These are phyloP conservation scores for Enteromius unitaeniatus DNA, from an alignment of 2,797 vertebrate genomes.

Conservation along the genomic window DNA sequence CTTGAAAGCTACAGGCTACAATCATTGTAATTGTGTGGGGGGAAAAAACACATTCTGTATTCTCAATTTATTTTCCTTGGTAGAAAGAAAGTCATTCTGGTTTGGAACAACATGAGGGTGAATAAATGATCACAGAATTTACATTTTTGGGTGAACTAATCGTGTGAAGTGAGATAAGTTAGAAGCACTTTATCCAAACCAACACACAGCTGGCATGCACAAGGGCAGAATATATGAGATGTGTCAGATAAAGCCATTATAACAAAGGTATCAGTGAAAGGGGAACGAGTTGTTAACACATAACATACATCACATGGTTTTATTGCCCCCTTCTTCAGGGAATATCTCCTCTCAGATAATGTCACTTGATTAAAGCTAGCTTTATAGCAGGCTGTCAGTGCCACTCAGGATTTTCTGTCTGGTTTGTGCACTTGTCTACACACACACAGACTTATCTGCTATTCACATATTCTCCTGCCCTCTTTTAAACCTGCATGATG, in stretches of 20 bases:
- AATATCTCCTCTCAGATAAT: conserved; percentile 44
- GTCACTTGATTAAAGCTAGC: conserved; percentile 46
- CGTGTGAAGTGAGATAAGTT: conserved; percentile 6
- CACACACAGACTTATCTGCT: conserved; percentile 13
- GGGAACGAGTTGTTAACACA: conserved; percentile 21
- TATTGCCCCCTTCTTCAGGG: conserved; percentile 36
- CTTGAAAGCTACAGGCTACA: neutral
- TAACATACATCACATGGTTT: conserved; percentile 19
- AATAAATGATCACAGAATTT: neutral
- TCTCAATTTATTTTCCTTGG: neutral
- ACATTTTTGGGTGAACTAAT: neutral
- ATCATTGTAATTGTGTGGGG: neutral
- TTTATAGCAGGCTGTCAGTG: conserved; percentile 39
- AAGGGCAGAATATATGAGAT: conserved; percentile 12
- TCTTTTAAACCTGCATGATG: conserved; percentile 16
- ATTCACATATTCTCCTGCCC: conserved; percentile 12
- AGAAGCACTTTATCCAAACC: conserved; percentile 23
- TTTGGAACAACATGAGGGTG: neutral
- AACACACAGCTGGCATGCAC: conserved; percentile 48
- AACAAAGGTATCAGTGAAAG: conserved; percentile 33
- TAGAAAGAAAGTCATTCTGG: neutral
- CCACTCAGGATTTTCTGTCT: conserved; percentile 24
- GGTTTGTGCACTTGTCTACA: conserved; percentile 1
- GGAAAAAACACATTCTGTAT: neutral
- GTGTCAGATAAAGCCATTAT: conserved; percentile 41